phyloP scores from a whole-genome alignment of 2,888 invertebrate genomes.

The Serripes groenlandicus region DNA sequence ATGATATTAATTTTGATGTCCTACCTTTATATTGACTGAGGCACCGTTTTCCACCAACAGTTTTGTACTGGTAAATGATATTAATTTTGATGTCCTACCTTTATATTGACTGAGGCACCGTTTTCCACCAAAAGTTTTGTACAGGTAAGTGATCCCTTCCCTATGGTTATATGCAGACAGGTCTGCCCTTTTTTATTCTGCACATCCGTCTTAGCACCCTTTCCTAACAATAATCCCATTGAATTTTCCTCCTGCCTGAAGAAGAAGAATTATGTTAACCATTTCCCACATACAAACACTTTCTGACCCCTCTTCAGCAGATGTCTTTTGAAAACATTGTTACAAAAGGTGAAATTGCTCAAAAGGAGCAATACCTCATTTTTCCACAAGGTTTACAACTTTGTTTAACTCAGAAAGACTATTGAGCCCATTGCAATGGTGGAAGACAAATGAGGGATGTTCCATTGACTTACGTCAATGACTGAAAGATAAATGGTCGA shows the following conservation, averaged over 20 bases:
- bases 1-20: too few species aligned
- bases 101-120: conserved; percentile 65
- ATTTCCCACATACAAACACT: neutral
- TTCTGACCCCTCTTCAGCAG: neutral
- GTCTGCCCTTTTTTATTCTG: conserved; percentile 67
- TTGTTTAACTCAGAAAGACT: too few species aligned
- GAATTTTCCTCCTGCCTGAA: conserved; percentile 62
- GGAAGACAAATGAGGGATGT: too few species aligned
- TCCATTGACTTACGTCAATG: too few species aligned
- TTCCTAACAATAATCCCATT: conserved; percentile 55
- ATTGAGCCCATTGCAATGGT: too few species aligned
- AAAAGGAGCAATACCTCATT: neutral
- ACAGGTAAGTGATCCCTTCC: conserved; percentile 59
- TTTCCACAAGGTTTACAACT: neutral
- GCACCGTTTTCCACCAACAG: too few species aligned
- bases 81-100: too few species aligned
- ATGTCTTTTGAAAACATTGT: conserved; percentile 2
- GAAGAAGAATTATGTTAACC: neutral
- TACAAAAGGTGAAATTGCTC: neutral
- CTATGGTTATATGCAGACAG: conserved; percentile 67
- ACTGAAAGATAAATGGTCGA: too few species aligned
- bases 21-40: too few species aligned
- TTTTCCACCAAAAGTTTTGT: conserved; percentile 62
- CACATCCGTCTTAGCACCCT: conserved; percentile 47
- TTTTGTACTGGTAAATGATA: too few species aligned